phyloP scores from a whole-genome alignment of 1,140 invertebrate species.

The Sminthurides bifidus region DNA sequence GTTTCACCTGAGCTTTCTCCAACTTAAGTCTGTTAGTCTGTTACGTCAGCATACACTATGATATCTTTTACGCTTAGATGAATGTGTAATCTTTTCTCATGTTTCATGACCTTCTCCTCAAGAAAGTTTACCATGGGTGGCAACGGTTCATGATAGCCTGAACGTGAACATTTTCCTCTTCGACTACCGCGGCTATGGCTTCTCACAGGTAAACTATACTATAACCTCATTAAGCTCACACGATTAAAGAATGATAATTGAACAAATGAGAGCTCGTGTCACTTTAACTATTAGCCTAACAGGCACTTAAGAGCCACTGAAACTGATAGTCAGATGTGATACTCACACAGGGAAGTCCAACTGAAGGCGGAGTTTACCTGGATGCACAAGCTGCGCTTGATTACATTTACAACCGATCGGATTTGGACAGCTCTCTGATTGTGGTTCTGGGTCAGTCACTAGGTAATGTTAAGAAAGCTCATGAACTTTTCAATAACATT shows the following conservation, averaged over 20 bases:
- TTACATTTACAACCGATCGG: conserved; percentile 61
- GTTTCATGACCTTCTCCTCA: no score
- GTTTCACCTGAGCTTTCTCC: background rate
- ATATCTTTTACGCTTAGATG: background rate
- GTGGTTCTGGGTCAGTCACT: conserved; percentile 83
- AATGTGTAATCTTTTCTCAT: conserved; percentile 25
- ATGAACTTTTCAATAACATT: background rate
- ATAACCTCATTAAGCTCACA: no score
- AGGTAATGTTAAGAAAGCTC: conserved; percentile 42
- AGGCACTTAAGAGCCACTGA: background rate
- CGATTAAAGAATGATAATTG: no score
- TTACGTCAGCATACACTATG: background rate
- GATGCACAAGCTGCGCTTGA: conserved; percentile 78
- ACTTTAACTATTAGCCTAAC: no score
- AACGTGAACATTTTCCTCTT: conserved; percentile 76
- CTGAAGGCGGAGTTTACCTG: conserved; percentile 70
- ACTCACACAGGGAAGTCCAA: conserved; percentile 47
- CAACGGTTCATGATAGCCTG: conserved; percentile 63
- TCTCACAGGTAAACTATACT: conserved; percentile 50
- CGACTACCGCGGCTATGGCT: conserved; percentile 89
- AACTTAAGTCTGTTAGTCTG: background rate
- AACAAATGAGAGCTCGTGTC: no score
- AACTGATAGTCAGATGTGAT: background rate
- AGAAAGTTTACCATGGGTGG: conserved; percentile 62
- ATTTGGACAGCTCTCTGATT: conserved; percentile 71